These are phyloP conservation scores for Rhyacophila brunnea DNA, from an alignment of 1,140 invertebrate species.

Conservation along the genomic window DNA sequence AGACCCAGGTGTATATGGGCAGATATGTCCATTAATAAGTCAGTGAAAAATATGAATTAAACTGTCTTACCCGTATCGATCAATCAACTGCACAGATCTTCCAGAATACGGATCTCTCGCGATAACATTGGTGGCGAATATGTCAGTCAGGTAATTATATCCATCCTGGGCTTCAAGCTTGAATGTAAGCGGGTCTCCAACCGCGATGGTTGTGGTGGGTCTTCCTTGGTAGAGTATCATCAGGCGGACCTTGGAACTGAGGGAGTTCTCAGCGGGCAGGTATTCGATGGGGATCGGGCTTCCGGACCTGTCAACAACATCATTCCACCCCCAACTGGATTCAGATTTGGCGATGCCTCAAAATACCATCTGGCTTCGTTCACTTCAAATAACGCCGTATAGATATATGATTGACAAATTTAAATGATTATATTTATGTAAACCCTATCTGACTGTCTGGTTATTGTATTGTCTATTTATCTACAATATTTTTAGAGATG, in stretches of 20 bases:
- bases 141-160: conserved; percentile 84
- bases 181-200: conserved; percentile 91
- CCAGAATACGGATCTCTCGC: conserved; percentile 90
- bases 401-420: no score
- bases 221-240: conserved; percentile 85
- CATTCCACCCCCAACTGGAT: conserved; percentile 44
- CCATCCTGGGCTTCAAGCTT: conserved; percentile 85
- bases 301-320: conserved; percentile 67
- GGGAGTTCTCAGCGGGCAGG: conserved; percentile 83
- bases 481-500: no score
- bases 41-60: no score
- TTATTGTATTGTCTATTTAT: no score
- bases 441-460: no score
- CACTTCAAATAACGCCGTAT: no score
- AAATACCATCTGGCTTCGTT: no score
- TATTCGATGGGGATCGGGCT: conserved; percentile 90
- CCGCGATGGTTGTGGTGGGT: conserved; percentile 89
- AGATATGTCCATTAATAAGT: no score
- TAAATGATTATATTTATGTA: no score
- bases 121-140: conserved; percentile 92
- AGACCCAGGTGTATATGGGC: no score
- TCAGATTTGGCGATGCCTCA: conserved; percentile 41
- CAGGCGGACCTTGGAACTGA: conserved; percentile 82
- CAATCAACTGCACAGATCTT: conserved; percentile 84
- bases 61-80: conserved; percentile 75